These are phyloP conservation scores for Cephus sareptanus DNA, from an alignment of 2,888 invertebrate genomes.

Conservation along the genomic window DNA sequence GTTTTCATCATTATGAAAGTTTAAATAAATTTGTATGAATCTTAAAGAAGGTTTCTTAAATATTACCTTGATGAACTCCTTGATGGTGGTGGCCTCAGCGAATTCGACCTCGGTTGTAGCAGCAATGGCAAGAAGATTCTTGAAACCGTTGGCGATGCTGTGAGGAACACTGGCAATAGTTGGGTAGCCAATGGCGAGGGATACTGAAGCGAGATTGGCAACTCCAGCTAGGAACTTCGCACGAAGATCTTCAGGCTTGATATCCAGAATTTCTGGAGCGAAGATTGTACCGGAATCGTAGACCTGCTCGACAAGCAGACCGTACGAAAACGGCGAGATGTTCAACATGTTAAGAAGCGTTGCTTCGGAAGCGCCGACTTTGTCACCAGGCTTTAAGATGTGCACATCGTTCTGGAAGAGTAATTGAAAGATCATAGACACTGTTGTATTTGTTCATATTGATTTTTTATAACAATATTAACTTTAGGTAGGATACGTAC, in stretches of 20 bases:
- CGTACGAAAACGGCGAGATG: constrained; percentile 99
- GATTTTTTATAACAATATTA: not conserved
- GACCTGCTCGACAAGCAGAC: constrained; percentile 94
- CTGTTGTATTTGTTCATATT: not conserved
- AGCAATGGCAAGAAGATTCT: constrained; percentile 96
- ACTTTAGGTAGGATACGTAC: constrained; percentile 62
- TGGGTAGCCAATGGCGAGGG: constrained; percentile 94
- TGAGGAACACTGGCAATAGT: constrained; percentile 97
- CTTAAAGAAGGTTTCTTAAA: not conserved
- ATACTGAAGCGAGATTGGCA: constrained; percentile 92
- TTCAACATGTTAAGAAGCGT: constrained; percentile 99
- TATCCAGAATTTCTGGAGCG: constrained; percentile 96
- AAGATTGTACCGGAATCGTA: constrained; percentile 99
- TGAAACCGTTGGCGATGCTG: constrained; percentile 97
- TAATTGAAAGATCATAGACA: not conserved
- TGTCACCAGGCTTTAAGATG: constrained; percentile 93
- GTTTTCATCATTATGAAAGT: constrained; percentile 50
- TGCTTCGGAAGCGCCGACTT: constrained; percentile 98
- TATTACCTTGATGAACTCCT: constrained; percentile 86
- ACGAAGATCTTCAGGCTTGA: constrained; percentile 95
- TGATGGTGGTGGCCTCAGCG: constrained; percentile 92
- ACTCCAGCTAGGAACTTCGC: constrained; percentile 93
- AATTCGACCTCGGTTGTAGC: constrained; percentile 96
- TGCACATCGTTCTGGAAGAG: constrained; percentile 81
- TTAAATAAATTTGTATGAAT: constrained; percentile 7